Conservation (phyloP, 2,888 invertebrate genomes). For the Drosophila siamana region DNA sequence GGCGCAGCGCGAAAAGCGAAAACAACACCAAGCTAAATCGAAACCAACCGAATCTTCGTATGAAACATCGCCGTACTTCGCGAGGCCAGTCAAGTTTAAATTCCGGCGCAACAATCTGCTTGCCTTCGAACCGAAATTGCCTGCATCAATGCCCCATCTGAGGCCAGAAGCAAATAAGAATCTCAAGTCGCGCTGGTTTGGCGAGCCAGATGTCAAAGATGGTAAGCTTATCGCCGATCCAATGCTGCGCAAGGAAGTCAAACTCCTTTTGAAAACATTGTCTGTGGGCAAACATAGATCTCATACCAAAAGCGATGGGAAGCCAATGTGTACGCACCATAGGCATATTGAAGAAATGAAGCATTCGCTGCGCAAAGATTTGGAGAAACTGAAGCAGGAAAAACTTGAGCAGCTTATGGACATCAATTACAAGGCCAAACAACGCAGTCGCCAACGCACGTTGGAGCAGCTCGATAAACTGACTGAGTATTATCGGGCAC, state of each 20-base stretch:
- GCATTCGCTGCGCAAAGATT: constrained; percentile 31
- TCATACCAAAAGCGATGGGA: constrained; percentile 16
- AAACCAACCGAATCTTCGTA: background rate
- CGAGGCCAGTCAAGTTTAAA: background rate
- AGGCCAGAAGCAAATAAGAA: background rate
- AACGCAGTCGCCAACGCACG: constrained; percentile 12
- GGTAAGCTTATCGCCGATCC: constrained; percentile 14
- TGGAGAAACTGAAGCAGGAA: constrained; percentile 41
- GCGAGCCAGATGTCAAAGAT: constrained; percentile 6
- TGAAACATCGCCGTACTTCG: constrained; percentile 45
- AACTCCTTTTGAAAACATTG: constrained; percentile 39
- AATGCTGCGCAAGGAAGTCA: constrained; percentile 44
- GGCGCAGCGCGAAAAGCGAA: background rate
- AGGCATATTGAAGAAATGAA: constrained; percentile 48
- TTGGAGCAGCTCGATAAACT: constrained; percentile 51
- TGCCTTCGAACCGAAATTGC: background rate
- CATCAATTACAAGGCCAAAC: background rate
- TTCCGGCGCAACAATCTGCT: background rate
- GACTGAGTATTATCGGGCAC: constrained; percentile 32
- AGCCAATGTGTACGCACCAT: constrained; percentile 59
- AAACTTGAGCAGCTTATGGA: constrained; percentile 38
- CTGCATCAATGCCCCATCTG: background rate
- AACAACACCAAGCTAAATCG: background rate
- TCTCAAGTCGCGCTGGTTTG: constrained; percentile 67
- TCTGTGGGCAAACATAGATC: constrained; percentile 2